Evolutionary conservation across 2,113 vertebrate genomes (phyloP), one percentile per base, ranked within the genome.

Genomic region (Dinomys branickii): DNA sequence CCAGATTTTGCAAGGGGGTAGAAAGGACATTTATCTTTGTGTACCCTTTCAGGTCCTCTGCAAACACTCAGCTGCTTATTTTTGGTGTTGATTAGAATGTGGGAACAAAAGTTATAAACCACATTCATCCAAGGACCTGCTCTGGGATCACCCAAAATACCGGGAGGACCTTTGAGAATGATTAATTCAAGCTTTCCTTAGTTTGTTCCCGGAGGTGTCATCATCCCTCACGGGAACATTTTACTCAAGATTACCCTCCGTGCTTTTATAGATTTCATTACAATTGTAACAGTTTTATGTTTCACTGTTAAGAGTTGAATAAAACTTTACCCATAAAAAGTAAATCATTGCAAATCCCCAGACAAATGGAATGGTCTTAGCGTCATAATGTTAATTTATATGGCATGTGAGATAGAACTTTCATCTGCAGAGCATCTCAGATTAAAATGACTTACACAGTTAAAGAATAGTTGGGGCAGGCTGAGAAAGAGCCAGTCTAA

Each of bases 281-380:
- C 54, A 87, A 96, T 90, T 96, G 33, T 96, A 95, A 97, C 95
- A 86, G 94, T 92, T 98, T 97, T 97, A 97, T 94, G 90, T 88
- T 96, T 96, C 94, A 65, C 77, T 97, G 93, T 96, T 96, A 97
- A 96, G 92, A 97, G 95, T 86, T 96, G 93, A 97, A 97, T 97
- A 97, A 96, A 98, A 97, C 96, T 97, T 97, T 95, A 97, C 81
- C 94, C 85, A 95, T 95, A 93, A 97, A 97, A 97, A 96, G 90
- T 97, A 97, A 97, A 97, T 97, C 97, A 96, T 26, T 41, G 91
- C 91, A 91, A 93, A 97, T 97, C 97, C 88, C 84, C 67, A 97
- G 96, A 96, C 92, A 97, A 98, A 94, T 94, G 95, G 81, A 97
- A 96, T 41, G 73, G 94, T 73, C 90, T 96, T 69, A 24, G 91